phyloP scores from a whole-genome alignment of 2,888 invertebrate genomes.

The Celastrina argiolus region DNA sequence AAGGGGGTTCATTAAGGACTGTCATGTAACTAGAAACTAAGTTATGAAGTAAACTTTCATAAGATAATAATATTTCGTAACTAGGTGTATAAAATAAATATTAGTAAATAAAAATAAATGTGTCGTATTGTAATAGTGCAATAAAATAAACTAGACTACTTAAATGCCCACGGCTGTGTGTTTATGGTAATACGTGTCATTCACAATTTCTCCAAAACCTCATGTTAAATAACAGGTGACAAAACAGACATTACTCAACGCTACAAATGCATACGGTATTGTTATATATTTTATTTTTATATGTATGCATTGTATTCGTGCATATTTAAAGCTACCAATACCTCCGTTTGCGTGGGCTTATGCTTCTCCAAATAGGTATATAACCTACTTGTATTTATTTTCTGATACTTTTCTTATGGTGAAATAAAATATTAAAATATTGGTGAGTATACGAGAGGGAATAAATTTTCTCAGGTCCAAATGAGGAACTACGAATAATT shows the following conservation, averaged over 20 bases:
- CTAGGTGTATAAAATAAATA: not conserved
- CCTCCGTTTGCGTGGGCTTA: not conserved
- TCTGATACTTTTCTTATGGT: too few relatives aligned
- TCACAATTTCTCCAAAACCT: slow-evolving; percentile 17
- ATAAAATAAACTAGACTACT: slow-evolving; percentile 14
- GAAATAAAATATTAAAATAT: too few relatives aligned
- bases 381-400: not conserved
- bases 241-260: not conserved
- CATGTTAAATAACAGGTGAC: slow-evolving; percentile 12
- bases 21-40: not conserved
- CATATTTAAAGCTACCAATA: not conserved
- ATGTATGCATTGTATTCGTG: not conserved
- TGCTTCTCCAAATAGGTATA: not conserved
- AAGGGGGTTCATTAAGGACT: too few relatives aligned
- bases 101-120: slow-evolving; percentile 1
- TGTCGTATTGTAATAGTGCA: not conserved
- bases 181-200: not conserved
- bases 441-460: too few relatives aligned
- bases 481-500: too few relatives aligned
- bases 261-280: slow-evolving; percentile 1
- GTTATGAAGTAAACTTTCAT: slow-evolving; percentile 12
- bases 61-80: slow-evolving; percentile 6
- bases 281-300: not conserved
- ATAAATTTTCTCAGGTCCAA: too few relatives aligned
- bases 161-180: slow-evolving; percentile 5